Base-by-base conservation (phyloP, 1,140 invertebrate genomes). In the Zaprionus inermis region DNA sequence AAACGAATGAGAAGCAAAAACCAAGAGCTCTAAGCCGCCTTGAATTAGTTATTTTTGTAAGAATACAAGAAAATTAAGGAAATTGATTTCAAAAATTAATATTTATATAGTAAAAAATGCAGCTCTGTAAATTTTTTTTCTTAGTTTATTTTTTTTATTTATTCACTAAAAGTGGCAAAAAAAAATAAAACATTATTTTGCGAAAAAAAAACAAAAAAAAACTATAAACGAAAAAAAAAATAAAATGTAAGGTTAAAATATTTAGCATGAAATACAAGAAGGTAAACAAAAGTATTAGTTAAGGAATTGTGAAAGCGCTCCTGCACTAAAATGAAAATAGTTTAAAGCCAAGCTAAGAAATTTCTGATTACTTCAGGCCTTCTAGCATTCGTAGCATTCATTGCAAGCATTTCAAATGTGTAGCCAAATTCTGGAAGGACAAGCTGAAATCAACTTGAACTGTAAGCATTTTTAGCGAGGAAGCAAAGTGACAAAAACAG, bases 41-140 rank as follows among this genome's bases (percentile, higher is more conserved):
- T 89, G 64, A 89, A 89, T 89, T 89, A 89, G 80, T 89, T 89
- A 89, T 84, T 84, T 89, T 89, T 89, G 74, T 89, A 89, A 80
- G 63, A 84, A 83, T 78, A 79, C 24, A 55, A 75, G 63, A 55
- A 79, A 68, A 71, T 76, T 63, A 36, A 59, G 59, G 55, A 69
- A 75, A 61, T 69, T 72, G 79, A 88, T 88, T 81, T 84, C 32
- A 66, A 80, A 88, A 89, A 82, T 89, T 83, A 78, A 83, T 89
- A 77, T 63, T 89, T 74, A 73, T 69, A 72, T 79, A 79, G 76
- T 44, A 38, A 79, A 81, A 56, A 54, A 82, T 49, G 46, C 56
- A 49, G 22, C 61, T 79, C 73, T 46, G 57, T 38, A 59, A 46
- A 38, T 36, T 51, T 24, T 83, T 82, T 76, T 74, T 52, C 76